A percentile compares a stretch with the other conserved stretches of the same genome.
phyloP scores from a whole-genome alignment of 2,888 invertebrate species.

The Epistrophella euchroma region DNA sequence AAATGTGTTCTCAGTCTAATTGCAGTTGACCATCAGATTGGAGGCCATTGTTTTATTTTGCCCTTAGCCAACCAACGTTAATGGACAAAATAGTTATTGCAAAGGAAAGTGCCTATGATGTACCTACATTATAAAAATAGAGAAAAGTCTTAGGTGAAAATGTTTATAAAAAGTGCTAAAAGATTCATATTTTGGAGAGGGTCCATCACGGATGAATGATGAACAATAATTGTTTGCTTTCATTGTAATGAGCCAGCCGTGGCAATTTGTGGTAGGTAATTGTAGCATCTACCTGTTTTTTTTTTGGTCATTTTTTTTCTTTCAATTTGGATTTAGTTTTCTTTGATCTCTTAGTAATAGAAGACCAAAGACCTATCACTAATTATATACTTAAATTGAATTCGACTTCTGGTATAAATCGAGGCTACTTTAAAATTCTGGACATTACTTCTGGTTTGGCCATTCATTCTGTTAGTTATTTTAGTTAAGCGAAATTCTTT shows the following conservation, averaged over 20 bases:
- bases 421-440: constrained; percentile 23
- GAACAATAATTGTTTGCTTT: constrained; percentile 64
- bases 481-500: not conserved
- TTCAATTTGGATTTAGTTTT: constrained; percentile 22
- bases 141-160: constrained; percentile 28
- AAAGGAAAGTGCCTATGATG: constrained; percentile 58
- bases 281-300: not conserved
- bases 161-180: constrained; percentile 1
- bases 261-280: constrained; percentile 47
- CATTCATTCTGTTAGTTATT: constrained; percentile 30
- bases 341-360: constrained; percentile 7
- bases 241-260: constrained; percentile 41
- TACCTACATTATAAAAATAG: constrained; percentile 11
- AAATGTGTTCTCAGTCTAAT: constrained; percentile 65
- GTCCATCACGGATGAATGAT: constrained; percentile 70
- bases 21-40: constrained; percentile 62
- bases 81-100: constrained; percentile 4
- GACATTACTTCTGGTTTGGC: constrained; percentile 63
- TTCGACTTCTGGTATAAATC: constrained; percentile 48
- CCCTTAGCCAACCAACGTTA: not conserved
- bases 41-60: constrained; percentile 22
- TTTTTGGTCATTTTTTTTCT: constrained; percentile 34
- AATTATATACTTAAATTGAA: not conserved
- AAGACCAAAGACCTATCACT: not conserved
- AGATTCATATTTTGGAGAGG: constrained; percentile 17